Conservation (phyloP, 2,888 invertebrate genomes). For the Pristionchus arcanus region DNA sequence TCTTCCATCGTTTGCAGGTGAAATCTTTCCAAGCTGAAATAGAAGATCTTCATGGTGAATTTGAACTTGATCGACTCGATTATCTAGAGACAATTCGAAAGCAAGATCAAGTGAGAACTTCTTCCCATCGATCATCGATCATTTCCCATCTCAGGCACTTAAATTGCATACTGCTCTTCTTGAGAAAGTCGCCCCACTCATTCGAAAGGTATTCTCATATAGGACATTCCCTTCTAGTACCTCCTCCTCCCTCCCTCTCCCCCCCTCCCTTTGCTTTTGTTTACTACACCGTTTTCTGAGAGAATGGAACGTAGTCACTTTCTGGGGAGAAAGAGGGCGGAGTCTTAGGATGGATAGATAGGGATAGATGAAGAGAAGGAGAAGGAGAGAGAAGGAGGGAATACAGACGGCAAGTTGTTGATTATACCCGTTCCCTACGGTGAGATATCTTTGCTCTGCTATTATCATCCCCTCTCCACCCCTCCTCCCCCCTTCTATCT, state of each 20-base stretch:
- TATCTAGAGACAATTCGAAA: slow-evolving; percentile 89
- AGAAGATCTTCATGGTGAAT: slow-evolving; percentile 88
- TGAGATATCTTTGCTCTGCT: not conserved
- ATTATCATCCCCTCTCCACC: not conserved
- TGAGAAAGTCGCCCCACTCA: slow-evolving; percentile 84
- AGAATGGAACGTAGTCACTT: slow-evolving; percentile 24
- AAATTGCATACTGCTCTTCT: slow-evolving; percentile 83
- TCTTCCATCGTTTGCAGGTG: slow-evolving; percentile 80
- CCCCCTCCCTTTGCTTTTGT: slow-evolving; percentile 13
- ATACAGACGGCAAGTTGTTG: slow-evolving; percentile 25
- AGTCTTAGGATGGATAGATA: not conserved
- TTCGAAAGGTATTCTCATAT: slow-evolving; percentile 79
- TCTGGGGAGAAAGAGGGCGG: slow-evolving; percentile 10
- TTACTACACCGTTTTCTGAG: slow-evolving; percentile 34
- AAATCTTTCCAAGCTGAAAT: slow-evolving; percentile 87
- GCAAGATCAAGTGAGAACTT: slow-evolving; percentile 83
- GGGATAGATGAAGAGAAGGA: not conserved
- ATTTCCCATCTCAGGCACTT: slow-evolving; percentile 80
- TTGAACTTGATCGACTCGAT: slow-evolving; percentile 88
- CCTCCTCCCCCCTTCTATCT: not conserved
- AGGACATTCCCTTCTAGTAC: not conserved
- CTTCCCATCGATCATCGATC: too few relatives aligned
- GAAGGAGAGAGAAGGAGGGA: not conserved
- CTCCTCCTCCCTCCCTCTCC: not conserved
- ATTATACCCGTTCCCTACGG: slow-evolving; percentile 3